These are phyloP conservation scores for Forbesichthys agassizii DNA, from an alignment of 2,113 vertebrate genomes.

Conservation along the genomic window DNA sequence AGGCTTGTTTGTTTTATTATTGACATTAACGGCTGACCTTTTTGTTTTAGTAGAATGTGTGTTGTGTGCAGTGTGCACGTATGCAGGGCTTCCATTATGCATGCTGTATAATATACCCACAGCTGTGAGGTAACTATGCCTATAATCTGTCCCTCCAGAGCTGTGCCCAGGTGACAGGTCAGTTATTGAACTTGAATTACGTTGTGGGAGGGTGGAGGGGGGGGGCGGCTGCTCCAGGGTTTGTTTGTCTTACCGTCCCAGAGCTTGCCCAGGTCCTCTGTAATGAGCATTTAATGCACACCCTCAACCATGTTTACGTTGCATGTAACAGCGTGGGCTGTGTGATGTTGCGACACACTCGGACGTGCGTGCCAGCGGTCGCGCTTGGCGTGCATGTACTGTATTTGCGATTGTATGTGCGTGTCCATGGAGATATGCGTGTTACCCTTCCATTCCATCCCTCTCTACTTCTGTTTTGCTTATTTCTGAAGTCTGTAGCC, in stretches of 20 bases:
- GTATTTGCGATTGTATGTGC: neutral
- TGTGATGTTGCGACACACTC: slow-evolving; percentile 66
- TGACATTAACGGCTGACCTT: slow-evolving; percentile 71
- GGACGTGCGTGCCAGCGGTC: slow-evolving; percentile 12
- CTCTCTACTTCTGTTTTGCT: slow-evolving; percentile 60
- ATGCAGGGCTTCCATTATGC: slow-evolving; percentile 54
- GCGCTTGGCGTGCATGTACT: no score
- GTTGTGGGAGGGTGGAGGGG: slow-evolving; percentile 40
- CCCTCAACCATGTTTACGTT: slow-evolving; percentile 75
- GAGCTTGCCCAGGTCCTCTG: slow-evolving; percentile 63
- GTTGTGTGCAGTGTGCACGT: slow-evolving; percentile 18
- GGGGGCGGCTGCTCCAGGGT: slow-evolving; percentile 58
- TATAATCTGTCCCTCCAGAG: slow-evolving; percentile 67
- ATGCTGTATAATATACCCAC: slow-evolving; percentile 57
- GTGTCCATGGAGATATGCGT: slow-evolving; percentile 31
- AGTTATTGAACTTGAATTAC: slow-evolving; percentile 77
- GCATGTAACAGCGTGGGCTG: slow-evolving; percentile 61
- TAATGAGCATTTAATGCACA: slow-evolving; percentile 75
- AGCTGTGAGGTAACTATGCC: slow-evolving; percentile 69
- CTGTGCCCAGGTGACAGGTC: slow-evolving; percentile 67
- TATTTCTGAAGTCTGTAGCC: slow-evolving; percentile 68
- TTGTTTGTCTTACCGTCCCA: slow-evolving; percentile 76
- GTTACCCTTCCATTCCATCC: slow-evolving; percentile 57
- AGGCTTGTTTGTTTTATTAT: slow-evolving; percentile 58
- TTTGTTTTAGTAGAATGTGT: slow-evolving; percentile 43